Evolutionary conservation across 1,140 invertebrate species (phyloP).

Genomic region (Trachymyrmex cornetzi): DNA sequence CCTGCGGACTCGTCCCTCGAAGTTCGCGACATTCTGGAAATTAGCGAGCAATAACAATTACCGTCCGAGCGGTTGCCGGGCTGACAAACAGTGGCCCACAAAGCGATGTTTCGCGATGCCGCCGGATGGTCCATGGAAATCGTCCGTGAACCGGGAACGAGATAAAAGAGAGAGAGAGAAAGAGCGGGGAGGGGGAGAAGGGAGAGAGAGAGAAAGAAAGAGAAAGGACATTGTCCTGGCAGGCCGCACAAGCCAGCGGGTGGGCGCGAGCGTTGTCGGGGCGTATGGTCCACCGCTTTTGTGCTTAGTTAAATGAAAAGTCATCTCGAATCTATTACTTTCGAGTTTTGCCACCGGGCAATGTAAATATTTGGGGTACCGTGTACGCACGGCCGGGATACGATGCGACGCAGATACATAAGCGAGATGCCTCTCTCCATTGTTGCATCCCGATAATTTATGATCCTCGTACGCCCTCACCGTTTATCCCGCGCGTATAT

Average conservation of each 20-base stretch:
- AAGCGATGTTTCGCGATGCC: constrained; percentile 57
- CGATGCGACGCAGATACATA: constrained; percentile 58
- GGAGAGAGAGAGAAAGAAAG: background rate
- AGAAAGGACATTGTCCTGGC: constrained; percentile 72
- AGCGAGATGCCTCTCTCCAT: constrained; percentile 66
- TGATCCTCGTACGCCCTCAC: constrained; percentile 64
- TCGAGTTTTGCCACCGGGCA: constrained; percentile 75
- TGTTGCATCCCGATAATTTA: constrained; percentile 77
- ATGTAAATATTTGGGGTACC: constrained; percentile 78
- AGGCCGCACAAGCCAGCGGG: constrained; percentile 67
- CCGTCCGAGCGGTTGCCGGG: constrained; percentile 39
- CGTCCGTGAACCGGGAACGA: constrained; percentile 16
- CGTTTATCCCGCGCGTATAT: constrained; percentile 26
- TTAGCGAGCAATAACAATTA: constrained; percentile 78
- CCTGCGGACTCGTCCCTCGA: constrained; percentile 5
- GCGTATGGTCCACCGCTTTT: constrained; percentile 60
- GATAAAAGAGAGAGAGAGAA: constrained; percentile 2
- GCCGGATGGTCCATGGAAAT: constrained; percentile 65
- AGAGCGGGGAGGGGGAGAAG: background rate
- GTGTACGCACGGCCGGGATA: constrained; percentile 22
- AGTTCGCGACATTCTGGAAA: constrained; percentile 60
- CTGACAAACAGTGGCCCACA: constrained; percentile 70
- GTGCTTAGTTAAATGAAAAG: constrained; percentile 77
- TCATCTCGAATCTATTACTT: constrained; percentile 80
- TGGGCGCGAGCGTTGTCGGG: constrained; percentile 57